These are phyloP conservation scores for Scelioninae gen. 2 DNA, from an alignment of 2,888 invertebrate species.

Conservation along the genomic window DNA sequence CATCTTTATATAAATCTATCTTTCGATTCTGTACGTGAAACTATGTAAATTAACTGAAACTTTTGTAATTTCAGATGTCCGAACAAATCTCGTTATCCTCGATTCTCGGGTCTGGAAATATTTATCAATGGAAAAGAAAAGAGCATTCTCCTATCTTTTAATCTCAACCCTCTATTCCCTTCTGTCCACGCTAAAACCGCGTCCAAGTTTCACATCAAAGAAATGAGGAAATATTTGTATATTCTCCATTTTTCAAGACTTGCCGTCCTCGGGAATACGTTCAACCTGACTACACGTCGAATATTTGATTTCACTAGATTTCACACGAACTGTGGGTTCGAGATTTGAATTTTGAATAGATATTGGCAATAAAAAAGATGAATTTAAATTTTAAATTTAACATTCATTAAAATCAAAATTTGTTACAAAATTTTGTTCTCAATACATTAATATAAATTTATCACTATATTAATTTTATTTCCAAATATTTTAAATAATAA, in stretches of 20 bases:
- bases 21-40: not conserved
- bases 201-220: constrained; percentile 33
- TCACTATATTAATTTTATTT: too few species aligned
- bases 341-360: too few species aligned
- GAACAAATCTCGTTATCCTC: constrained; percentile 27
- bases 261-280: constrained; percentile 2
- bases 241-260: constrained; percentile 20
- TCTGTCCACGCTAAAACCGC: constrained; percentile 2
- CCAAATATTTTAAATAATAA: too few species aligned
- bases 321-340: too few species aligned
- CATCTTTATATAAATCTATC: not conserved
- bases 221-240: constrained; percentile 34
- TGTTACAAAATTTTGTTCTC: too few species aligned
- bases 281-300: constrained; percentile 2
- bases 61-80: constrained; percentile 18
- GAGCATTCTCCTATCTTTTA: constrained; percentile 1
- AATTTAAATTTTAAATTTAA: too few species aligned
- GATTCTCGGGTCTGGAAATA: constrained; percentile 6
- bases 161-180: not conserved
- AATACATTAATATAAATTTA: too few species aligned
- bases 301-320: too few species aligned
- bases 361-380: too few species aligned
- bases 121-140: constrained; percentile 11
- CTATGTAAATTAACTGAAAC: constrained; percentile 27
- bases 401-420: too few species aligned